Evolutionary conservation across 2,888 invertebrate genomes (phyloP), one percentile per base, ranked within the genome.

Genomic region (Troglohyphantes excavatus): DNA sequence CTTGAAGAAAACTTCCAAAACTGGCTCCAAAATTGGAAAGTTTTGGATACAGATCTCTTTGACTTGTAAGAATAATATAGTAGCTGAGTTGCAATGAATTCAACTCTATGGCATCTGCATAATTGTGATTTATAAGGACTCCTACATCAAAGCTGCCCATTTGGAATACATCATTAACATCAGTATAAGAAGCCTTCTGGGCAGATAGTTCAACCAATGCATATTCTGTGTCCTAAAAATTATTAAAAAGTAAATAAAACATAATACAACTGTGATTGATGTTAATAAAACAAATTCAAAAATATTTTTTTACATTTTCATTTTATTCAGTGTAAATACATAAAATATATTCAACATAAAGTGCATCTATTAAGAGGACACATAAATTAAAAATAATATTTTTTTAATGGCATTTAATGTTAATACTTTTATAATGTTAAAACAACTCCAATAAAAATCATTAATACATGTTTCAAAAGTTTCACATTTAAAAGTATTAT

Each of bases 131-230:
- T 43, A 96, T 95, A 19, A 96, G 94, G 59, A 96, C 93, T 0
- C 95, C 95, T 21, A 96, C 95, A 92, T 96, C 95, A 93, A 96
- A 96, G 92, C 96, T 95, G 91, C 96, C 95, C 0, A 94, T 94
- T 90, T 95, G 95, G 90, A 95, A 95, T 19, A 94, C 94, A 91
- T 95, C 95, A 91, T 95, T 95, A 0, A 94, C 94, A 92, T 95
- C 95, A 91, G 94, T 95, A 91, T 95, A 95, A 67, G 94, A 94
- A 21, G 95, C 94, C 91, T 95, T 94, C 13, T 95, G 94, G 26
- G 94, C 94, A 91, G 94, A 95, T 82, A 95, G 93, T 92, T 95
- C 95, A 11, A 96, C 95, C 91, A 96, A 93, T 17, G 96, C 95
- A 93, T 95, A 95, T 92, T 96, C 96, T 23, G 94, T 94, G 61